Evolutionary conservation across 1,140 invertebrate genomes (phyloP), one percentile per base, ranked within the genome.

Genomic region (Trachymyrmex septentrionalis): DNA sequence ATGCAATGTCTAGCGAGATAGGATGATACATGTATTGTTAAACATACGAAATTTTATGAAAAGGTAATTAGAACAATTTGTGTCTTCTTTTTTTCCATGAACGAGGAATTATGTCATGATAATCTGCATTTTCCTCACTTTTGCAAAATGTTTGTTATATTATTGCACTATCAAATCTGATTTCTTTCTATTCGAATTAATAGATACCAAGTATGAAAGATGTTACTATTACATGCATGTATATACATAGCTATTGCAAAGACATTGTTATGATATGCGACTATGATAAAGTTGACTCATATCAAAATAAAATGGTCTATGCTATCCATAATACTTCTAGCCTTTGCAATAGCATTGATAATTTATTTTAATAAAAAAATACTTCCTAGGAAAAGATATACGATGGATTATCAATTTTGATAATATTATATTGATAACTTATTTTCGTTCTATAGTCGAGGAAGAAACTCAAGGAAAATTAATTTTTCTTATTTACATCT

Each of bases 381-480:
- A 19, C 24, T 24, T 80, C 27, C 4, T 3, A n/a, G 10, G 38
- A 80, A 34, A 55, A 19, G n/a, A 14, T 34, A 0, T 50, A 80
- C 14, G 1, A 38, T 44, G 38, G 38, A 21, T 30, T 34, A 7
- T 0, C 2, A 67, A 66, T 53, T 48, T 78, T 16, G n/a, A 53
- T 66, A 61, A 38, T 48, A 78, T 67, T 53, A 34, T 50, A 16
- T 78, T n/a, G 0, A 78, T 50, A 2, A 7, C 19, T 78, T 66
- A 64, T 50, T 53, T 67, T 34, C 0, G n/a, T 44, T 71, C 12
- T 59, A 57, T 10, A 12, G 1, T 30, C 21, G 3, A 24, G 16
- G 5, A 30, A 21, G 3, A n/a, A 57, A 69, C 69, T 71, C 14
- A n/a, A 80, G 6, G 0, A 69, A 34, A 55, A 55, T 57, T 38